These are phyloP conservation scores for Callimorpha dominula DNA, from an alignment of 2,888 invertebrate genomes.

Conservation along the genomic window DNA sequence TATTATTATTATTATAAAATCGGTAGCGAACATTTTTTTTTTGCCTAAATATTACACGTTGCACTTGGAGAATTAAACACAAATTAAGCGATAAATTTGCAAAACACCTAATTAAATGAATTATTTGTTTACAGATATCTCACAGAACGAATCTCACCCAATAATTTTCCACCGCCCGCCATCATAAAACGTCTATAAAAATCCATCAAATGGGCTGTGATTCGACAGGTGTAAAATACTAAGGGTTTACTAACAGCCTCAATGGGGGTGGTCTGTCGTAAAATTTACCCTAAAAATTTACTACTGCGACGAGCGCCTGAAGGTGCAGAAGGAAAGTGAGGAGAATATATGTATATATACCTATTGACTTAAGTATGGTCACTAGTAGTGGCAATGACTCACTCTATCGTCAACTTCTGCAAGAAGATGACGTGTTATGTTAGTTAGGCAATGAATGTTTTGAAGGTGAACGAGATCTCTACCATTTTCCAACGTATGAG, in stretches of 20 bases:
- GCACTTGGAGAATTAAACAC: too few relatives aligned
- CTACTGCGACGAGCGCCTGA: conserved; percentile 3
- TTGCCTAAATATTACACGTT: too few relatives aligned
- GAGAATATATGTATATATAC: neutral
- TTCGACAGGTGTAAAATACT: conserved; percentile 33
- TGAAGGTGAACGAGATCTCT: too few relatives aligned
- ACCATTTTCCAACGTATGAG: too few relatives aligned
- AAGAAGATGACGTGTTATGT: too few relatives aligned
- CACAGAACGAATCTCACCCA: conserved; percentile 2
- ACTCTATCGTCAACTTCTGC: too few relatives aligned
- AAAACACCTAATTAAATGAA: neutral
- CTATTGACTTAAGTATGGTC: neutral
- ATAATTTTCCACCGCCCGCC: conserved; percentile 9
- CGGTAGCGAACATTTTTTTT: too few relatives aligned
- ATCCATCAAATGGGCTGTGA: conserved; percentile 27
- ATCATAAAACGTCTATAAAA: conserved; percentile 39
- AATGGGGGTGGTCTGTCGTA: conserved; percentile 31
- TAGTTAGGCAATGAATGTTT: too few relatives aligned
- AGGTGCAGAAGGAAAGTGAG: neutral
- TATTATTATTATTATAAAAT: too few relatives aligned
- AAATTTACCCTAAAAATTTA: conserved; percentile 21
- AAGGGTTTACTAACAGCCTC: conserved; percentile 26
- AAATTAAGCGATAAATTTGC: neutral
- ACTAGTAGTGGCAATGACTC: too few relatives aligned
- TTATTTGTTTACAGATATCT: conserved; percentile 2